Evolutionary conservation across 2,888 invertebrate species (phyloP).

Genomic region (Andricus curvator): DNA sequence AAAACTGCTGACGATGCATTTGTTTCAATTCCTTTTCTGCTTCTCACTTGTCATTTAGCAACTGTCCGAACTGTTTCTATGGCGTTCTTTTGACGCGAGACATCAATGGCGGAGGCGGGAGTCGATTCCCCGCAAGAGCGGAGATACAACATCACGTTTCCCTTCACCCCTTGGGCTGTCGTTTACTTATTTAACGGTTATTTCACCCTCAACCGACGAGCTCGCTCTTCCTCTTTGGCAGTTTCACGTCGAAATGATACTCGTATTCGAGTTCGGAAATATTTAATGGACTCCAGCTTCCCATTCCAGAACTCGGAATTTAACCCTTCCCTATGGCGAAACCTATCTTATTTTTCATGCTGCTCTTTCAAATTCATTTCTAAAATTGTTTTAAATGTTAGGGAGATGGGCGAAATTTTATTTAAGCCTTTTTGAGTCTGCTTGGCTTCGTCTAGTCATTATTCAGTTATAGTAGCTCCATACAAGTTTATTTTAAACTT

Average conservation of each 20-base stretch:
- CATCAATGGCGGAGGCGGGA: conserved; percentile 30
- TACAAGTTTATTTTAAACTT: no score
- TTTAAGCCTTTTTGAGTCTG: not conserved
- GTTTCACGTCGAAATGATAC: conserved; percentile 39
- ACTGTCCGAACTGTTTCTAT: conserved; percentile 39
- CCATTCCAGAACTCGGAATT: conserved; percentile 32
- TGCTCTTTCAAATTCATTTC: not conserved
- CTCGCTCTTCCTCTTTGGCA: conserved; percentile 37
- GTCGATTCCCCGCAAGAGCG: conserved; percentile 33
- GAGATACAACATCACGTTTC: conserved; percentile 38
- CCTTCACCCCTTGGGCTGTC: conserved; percentile 35
- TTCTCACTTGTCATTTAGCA: conserved; percentile 40
- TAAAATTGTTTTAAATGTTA: not conserved
- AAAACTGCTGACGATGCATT: conserved; percentile 13
- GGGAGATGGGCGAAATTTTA: not conserved
- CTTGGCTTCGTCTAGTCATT: not conserved
- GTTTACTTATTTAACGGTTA: conserved; percentile 41
- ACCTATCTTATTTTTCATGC: not conserved
- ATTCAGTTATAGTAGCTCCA: no score
- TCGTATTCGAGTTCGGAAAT: conserved; percentile 34
- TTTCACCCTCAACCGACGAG: conserved; percentile 39
- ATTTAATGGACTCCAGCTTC: conserved; percentile 38
- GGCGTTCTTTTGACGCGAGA: conserved; percentile 36
- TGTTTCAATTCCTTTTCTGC: conserved; percentile 5
- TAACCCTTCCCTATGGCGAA: conserved; percentile 32